Evolutionary conservation across 2,888 invertebrate species (phyloP).

Genomic region (Herminia tarsipennalis): DNA sequence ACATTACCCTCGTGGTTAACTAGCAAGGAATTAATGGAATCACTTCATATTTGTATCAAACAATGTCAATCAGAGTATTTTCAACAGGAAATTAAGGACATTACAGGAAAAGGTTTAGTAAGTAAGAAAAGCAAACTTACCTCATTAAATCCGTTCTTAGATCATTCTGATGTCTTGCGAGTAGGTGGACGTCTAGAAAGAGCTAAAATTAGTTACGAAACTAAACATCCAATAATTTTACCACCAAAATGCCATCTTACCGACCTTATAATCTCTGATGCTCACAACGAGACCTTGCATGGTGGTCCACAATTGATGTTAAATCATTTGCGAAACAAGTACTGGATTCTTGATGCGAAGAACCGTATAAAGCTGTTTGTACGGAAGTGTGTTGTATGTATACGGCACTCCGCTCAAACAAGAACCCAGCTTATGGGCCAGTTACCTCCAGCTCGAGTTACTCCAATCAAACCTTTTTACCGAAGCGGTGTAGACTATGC

Average conservation of each 20-base stretch:
- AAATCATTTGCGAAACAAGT: background rate
- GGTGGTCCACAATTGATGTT: background rate
- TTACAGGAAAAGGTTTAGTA: background rate
- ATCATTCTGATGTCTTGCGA: background rate
- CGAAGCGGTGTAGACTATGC: background rate
- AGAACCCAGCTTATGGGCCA: background rate
- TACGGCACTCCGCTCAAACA: background rate
- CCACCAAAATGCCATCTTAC: background rate
- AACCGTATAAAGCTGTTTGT: background rate
- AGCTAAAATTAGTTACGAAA: background rate
- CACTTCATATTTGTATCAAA: background rate
- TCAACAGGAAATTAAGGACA: background rate
- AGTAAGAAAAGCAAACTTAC: background rate
- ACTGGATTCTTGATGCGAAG: background rate
- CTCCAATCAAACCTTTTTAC: background rate
- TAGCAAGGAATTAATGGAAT: background rate
- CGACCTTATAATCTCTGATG: constrained; percentile 4
- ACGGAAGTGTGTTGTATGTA: background rate
- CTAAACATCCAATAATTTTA: constrained; percentile 5
- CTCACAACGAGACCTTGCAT: constrained; percentile 3
- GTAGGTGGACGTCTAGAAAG: background rate
- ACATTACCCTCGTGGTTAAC: background rate
- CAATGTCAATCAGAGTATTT: background rate
- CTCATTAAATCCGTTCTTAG: background rate
- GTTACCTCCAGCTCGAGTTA: background rate